Conservation (phyloP, 2,888 invertebrate genomes). For the Calameuta pallipes region DNA sequence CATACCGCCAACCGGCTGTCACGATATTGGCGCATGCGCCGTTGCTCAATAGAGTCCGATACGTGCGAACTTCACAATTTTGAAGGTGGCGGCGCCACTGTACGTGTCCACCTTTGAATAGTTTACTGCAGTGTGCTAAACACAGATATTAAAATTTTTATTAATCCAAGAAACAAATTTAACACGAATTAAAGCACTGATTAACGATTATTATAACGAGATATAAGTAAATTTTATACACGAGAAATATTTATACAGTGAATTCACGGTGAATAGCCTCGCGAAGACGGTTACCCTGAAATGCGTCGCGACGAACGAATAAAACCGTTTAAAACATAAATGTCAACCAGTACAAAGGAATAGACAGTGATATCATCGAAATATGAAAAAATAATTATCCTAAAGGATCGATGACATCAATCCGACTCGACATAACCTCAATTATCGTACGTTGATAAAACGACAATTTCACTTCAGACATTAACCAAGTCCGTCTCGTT, state of each 20-base stretch:
- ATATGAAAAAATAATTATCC: neutral
- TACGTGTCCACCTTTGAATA: neutral
- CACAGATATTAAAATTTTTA: neutral
- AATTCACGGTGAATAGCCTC: neutral
- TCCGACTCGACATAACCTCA: neutral
- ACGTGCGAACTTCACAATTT: neutral
- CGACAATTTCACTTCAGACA: slow-evolving; percentile 49
- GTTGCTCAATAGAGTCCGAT: neutral
- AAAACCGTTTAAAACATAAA: neutral
- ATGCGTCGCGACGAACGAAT: neutral
- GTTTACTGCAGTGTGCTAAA: neutral
- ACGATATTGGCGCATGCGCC: neutral
- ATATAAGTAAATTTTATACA: neutral
- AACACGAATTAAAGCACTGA: neutral
- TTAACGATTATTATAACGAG: neutral
- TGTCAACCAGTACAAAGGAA: neutral
- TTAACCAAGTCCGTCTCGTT: slow-evolving; percentile 48
- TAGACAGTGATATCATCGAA: neutral
- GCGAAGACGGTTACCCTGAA: neutral
- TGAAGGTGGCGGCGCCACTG: neutral
- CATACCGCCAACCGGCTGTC: neutral
- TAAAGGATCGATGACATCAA: neutral
- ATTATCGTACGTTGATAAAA: neutral
- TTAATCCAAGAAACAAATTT: neutral
- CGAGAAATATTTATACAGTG: neutral